Base-by-base conservation (phyloP, 2,113 vertebrate genomes). In the Nesoenas mayeri region DNA sequence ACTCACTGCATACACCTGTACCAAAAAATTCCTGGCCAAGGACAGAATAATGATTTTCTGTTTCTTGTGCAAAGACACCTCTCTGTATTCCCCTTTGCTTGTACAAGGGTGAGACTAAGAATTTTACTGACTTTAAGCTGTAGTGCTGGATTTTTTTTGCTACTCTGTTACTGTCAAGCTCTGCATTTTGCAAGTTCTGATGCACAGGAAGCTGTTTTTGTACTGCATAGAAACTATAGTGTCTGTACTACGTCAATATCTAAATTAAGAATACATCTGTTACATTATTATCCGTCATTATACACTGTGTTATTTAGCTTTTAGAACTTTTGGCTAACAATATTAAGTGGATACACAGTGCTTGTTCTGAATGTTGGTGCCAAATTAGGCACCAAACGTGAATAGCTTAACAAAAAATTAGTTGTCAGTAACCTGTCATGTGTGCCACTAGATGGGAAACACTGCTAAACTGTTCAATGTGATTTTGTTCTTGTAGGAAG, bases 401-500 rank as follows among this genome's bases (percentile, higher is more conserved):
- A 93, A 42, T 4, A 62, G 48, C 48, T 64, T 71, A 74, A 66
- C 54, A 40, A 80, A 81, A 69, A 78, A 18, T 15, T 1, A 77
- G 12, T 31, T 85, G 58, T 65, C 58, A 20, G n/a, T 85, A 54
- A 92, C 28, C 36, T 72, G 36, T 88, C 29, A 6, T 13, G 10
- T 8, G 11, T 94, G 47, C 10, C 20, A 18, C 9, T 77, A 48
- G 40, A 15, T 40, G 13, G 19, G 48, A 91, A 82, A 38, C n/a
- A 10, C 31, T 79, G 47, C 60, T 95, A 9, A 95, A 86, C 61
- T 48, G 36, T 73, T 91, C 6, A 4, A 28, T 64, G 47, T 85
- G 66, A 1, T 82, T 94, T 92, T 94, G 60, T 78, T 91, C 42
- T 91, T 92, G 19, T 85, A 99, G 99, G 99, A 99, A 85, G 96